phyloP scores from a whole-genome alignment of 2,888 invertebrate genomes.

The Hirudinaria manillensis region DNA sequence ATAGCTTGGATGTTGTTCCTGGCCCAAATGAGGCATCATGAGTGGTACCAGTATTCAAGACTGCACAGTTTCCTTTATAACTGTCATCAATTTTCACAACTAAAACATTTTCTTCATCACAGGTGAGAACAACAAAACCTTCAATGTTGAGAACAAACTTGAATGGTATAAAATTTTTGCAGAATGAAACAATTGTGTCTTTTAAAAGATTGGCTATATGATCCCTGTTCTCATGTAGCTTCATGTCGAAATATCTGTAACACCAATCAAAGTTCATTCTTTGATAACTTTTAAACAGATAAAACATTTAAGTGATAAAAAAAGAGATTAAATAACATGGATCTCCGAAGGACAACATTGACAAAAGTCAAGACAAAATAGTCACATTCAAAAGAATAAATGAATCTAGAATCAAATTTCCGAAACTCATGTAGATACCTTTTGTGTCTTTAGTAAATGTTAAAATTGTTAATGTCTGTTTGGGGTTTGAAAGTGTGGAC shows the following conservation, averaged over 20 bases:
- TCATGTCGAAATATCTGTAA: neutral
- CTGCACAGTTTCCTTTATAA: neutral
- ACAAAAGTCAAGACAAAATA: no score
- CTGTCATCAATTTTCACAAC: conserved; percentile 18
- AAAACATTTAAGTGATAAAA: neutral
- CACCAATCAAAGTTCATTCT: neutral
- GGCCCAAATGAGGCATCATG: neutral
- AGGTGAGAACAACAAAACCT: conserved; percentile 14
- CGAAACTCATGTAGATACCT: no score
- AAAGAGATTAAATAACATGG: neutral
- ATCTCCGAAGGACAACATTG: no score
- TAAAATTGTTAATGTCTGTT: no score
- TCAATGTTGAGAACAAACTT: conserved; percentile 8
- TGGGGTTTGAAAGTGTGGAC: no score
- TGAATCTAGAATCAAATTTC: no score
- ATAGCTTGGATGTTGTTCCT: neutral
- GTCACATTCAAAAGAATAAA: no score
- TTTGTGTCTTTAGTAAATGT: no score
- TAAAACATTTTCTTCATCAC: conserved; percentile 9
- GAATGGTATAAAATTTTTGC: conserved; percentile 16
- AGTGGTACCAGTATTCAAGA: neutral
- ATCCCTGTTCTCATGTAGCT: neutral
- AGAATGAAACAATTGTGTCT: conserved; percentile 7
- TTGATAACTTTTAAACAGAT: neutral
- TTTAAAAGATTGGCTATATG: neutral